phyloP scores from a whole-genome alignment of 1,140 invertebrate species.

The Microvelia longipes region DNA sequence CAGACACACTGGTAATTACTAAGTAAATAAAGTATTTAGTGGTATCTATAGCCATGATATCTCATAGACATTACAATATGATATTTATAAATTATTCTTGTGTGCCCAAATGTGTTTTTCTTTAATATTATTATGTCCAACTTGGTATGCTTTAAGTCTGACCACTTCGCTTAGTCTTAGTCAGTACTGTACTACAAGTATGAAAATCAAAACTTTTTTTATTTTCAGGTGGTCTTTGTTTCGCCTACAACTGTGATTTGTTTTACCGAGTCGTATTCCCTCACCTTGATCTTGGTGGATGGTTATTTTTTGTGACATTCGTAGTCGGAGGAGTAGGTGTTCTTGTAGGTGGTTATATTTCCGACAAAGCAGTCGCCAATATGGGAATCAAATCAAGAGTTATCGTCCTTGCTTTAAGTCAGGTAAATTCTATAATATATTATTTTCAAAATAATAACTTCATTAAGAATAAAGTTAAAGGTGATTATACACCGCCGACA shows the following conservation, averaged over 20 bases:
- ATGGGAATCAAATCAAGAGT: slow-evolving; percentile 74
- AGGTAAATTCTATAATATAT: slow-evolving; percentile 32
- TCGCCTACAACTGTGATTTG: slow-evolving; percentile 77
- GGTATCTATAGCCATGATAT: too few relatives aligned
- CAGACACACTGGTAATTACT: slow-evolving; percentile 72
- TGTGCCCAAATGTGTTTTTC: too few relatives aligned
- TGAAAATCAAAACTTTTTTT: too few relatives aligned
- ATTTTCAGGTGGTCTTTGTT: slow-evolving; percentile 61
- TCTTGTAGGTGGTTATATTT: slow-evolving; percentile 70
- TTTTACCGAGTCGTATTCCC: slow-evolving; percentile 77
- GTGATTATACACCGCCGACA: too few relatives aligned
- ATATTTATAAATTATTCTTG: too few relatives aligned
- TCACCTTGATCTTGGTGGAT: slow-evolving; percentile 70
- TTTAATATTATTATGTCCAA: too few relatives aligned
- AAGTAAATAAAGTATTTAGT: too few relatives aligned
- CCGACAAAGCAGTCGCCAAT: slow-evolving; percentile 74
- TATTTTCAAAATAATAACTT: neutral
- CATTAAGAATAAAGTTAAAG: too few relatives aligned
- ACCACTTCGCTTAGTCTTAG: too few relatives aligned
- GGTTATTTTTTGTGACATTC: slow-evolving; percentile 72
- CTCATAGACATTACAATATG: too few relatives aligned
- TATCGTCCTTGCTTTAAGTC: slow-evolving; percentile 61
- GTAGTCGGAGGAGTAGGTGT: slow-evolving; percentile 75
- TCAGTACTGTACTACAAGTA: too few relatives aligned
- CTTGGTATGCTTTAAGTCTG: too few relatives aligned